These are phyloP conservation scores for Heterodera carotae DNA, from an alignment of 1,140 invertebrate species.

Conservation along the genomic window DNA sequence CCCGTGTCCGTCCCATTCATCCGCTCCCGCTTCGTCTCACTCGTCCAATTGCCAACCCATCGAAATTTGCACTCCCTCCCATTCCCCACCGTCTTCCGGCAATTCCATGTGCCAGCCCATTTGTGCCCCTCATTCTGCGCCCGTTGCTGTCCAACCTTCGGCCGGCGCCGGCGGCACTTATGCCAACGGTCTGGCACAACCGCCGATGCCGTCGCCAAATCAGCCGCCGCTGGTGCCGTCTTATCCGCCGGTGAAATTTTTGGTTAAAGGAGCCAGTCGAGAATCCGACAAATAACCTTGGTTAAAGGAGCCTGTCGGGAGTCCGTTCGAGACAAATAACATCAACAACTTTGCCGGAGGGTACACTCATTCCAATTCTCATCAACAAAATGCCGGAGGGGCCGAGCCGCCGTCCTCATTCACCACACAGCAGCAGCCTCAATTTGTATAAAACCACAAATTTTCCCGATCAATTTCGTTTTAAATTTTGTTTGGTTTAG, in stretches of 20 bases:
- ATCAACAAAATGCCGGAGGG: background rate
- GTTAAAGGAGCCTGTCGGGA: background rate
- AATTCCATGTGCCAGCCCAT: background rate
- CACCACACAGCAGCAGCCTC: background rate
- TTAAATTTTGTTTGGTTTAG: background rate
- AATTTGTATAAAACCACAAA: background rate
- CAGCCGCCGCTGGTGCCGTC: background rate
- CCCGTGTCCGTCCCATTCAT: no score
- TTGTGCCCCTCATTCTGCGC: background rate
- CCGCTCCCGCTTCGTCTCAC: background rate
- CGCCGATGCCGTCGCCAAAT: background rate
- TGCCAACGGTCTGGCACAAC: background rate
- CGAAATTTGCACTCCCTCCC: background rate
- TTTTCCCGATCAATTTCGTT: background rate
- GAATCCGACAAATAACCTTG: no score
- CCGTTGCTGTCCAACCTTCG: background rate
- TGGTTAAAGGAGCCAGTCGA: no score
- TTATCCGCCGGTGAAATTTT: background rate
- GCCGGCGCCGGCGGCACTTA: background rate
- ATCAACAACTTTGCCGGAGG: background rate
- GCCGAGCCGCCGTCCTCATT: background rate
- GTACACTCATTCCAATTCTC: constrained; percentile 11
- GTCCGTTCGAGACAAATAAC: background rate
- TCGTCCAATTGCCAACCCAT: background rate
- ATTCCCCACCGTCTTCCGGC: background rate